Conservation (phyloP, 2,797 vertebrate species). For the Chloroceryle amazona region DNA sequence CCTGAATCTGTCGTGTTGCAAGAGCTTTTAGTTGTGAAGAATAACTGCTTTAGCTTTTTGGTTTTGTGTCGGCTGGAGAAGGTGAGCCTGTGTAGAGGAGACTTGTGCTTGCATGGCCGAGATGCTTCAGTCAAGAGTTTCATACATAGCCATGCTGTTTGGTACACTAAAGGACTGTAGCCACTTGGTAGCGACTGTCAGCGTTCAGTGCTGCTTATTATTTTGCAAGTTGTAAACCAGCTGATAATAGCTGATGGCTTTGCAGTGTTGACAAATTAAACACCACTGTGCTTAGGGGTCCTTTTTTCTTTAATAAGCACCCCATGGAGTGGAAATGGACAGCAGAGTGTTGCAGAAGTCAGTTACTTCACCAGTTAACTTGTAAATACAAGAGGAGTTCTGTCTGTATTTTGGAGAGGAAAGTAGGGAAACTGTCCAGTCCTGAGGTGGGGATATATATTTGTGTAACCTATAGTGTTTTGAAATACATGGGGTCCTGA, state of each 20-base stretch:
- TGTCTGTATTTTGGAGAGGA: neutral
- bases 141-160: accelerated
- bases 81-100: neutral
- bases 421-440: neutral
- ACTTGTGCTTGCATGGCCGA: neutral
- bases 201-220: neutral
- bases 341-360: neutral
- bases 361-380: neutral
- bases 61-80: no score
- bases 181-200: neutral
- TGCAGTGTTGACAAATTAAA: neutral
- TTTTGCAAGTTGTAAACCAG: neutral
- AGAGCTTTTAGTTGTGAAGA: neutral
- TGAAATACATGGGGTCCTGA: neutral
- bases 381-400: neutral
- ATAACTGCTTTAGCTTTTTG: neutral
- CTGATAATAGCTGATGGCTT: neutral
- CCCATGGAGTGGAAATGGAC: neutral
- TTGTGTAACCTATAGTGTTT: neutral
- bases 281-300: neutral
- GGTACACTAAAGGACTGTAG: neutral
- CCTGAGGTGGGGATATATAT: neutral
- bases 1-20: neutral
- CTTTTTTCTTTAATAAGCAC: neutral
- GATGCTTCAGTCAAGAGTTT: neutral